Evolutionary conservation across 2,113 vertebrate species (phyloP), one percentile per base, ranked within the genome.

Genomic region (Excalfactoria chinensis): DNA sequence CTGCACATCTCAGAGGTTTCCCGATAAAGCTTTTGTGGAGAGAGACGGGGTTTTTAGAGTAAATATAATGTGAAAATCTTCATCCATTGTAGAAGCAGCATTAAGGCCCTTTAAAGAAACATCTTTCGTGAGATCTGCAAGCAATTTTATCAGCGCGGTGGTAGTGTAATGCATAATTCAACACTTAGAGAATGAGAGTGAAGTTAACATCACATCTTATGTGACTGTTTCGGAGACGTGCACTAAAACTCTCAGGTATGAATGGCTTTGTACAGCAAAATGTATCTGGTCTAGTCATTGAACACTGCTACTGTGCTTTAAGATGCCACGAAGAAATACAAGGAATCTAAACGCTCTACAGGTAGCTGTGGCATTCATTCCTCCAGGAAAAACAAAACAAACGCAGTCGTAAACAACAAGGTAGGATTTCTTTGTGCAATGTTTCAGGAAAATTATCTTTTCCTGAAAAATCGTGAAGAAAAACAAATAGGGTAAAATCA

Each of bases 31-130:
- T 82, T 83, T 46, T 88, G 63, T 80, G 64, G 49, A 49, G 56
- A 56, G 22, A 28, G 37, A 79, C 16, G 32, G 41, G 35, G 63
- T 69, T 73, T 93, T 69, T 88, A 92, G 88, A 84, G 75, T 82
- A 96, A 97, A 95, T 71, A 90, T 34, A 89, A 95, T 92, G 75
- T 76, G 75, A 92, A 84, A 80, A 76, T 88, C 86, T 90, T 87
- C 62, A 95, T 77, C 67, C 81, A 73, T 95, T 93, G 93, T 77
- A 93, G 93, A 94, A 84, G 88, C 56, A 83, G 60, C 92, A 72
- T 95, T 96, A 90, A 91, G 95, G 80, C 87, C 77, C 85, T 93
- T 66, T 72, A 91, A 93, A 96, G 67, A 90, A 93, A 86, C 80
- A n/a, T 23, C 28, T 59, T 87, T 83, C 46, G 46, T 48, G 88